Conservation (phyloP, 2,113 vertebrate genomes). For the Mormyrus lacerda region DNA sequence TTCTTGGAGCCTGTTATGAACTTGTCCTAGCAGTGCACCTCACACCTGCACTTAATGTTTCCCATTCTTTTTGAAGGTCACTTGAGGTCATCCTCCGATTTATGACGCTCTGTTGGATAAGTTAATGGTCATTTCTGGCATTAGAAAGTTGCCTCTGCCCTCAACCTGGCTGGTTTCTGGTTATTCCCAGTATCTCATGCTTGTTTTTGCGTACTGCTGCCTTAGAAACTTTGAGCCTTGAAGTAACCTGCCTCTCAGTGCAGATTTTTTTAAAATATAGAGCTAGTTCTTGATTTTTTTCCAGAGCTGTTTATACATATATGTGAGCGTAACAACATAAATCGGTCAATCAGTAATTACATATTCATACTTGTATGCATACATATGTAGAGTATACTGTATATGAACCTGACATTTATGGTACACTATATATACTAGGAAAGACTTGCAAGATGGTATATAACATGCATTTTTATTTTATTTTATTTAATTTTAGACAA, state of each 20-base stretch:
- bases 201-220: background rate
- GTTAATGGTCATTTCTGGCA: background rate
- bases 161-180: background rate
- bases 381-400: background rate
- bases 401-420: background rate
- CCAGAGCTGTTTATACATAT: background rate
- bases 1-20: background rate
- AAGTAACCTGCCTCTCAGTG: background rate
- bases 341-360: background rate
- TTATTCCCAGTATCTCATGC: background rate
- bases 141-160: background rate
- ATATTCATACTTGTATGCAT: background rate
- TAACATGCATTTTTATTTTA: background rate
- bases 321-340: background rate
- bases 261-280: background rate
- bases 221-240: background rate
- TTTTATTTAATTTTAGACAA: background rate
- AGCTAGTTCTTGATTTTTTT: background rate
- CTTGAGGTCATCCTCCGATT: background rate
- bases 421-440: background rate
- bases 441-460: background rate
- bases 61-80: background rate
- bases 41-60: background rate
- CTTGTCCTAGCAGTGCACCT: background rate
- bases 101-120: background rate